phyloP scores from a whole-genome alignment of 2,888 invertebrate genomes.

The Orgyia antiqua region DNA sequence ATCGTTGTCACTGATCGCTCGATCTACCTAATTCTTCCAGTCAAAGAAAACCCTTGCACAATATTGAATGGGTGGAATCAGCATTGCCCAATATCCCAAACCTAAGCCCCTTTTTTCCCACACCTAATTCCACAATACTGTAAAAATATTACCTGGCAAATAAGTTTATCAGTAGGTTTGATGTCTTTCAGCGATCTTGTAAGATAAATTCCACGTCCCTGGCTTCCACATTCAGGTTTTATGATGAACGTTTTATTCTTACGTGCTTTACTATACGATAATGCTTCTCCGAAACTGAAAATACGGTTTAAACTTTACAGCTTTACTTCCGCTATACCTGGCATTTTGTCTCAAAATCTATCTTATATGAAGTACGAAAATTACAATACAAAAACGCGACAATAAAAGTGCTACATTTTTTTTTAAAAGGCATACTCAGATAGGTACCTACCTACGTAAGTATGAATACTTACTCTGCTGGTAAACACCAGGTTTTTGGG shows the following conservation, averaged over 20 bases:
- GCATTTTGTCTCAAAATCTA: background rate
- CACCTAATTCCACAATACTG: too few relatives aligned
- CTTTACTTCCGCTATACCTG: too few relatives aligned
- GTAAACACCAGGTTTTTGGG: conserved; percentile 96
- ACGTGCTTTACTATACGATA: conserved; percentile 83
- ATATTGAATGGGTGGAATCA: too few relatives aligned
- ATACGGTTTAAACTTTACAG: background rate
- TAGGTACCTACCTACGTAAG: too few relatives aligned
- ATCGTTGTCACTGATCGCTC: too few relatives aligned
- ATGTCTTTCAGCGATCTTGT: conserved; percentile 89
- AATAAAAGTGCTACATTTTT: too few relatives aligned
- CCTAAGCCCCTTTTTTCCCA: too few relatives aligned
- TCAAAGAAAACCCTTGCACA: too few relatives aligned
- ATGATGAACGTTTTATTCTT: conserved; percentile 90
- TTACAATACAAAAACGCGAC: background rate
- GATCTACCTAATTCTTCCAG: too few relatives aligned
- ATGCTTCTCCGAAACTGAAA: conserved; percentile 83
- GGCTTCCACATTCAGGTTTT: conserved; percentile 94
- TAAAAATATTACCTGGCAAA: conserved; percentile 89
- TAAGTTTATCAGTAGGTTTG: conserved; percentile 88
- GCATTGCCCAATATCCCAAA: too few relatives aligned
- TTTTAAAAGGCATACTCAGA: too few relatives aligned
- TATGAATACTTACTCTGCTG: conserved; percentile 87
- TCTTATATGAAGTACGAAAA: too few relatives aligned
- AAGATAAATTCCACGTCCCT: conserved; percentile 92